Evolutionary conservation across 2,113 vertebrate species (phyloP).

Genomic region (Alouatta palliata): DNA sequence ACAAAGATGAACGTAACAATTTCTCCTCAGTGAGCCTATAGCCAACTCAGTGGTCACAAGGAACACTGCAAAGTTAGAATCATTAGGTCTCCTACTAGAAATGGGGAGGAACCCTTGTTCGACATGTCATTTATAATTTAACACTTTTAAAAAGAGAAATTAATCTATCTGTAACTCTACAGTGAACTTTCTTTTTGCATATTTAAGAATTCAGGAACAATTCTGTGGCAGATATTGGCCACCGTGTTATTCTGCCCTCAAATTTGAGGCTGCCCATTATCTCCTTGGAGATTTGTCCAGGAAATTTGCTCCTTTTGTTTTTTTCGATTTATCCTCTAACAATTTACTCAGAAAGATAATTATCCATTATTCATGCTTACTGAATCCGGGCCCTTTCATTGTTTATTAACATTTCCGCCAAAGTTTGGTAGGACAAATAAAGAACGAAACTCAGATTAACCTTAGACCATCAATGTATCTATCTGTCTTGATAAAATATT

Average conservation of each 20-base stretch:
- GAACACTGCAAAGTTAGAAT: neutral
- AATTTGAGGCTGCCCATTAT: neutral
- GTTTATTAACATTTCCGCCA: neutral
- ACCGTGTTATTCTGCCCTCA: neutral
- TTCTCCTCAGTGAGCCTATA: neutral
- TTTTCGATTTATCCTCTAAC: neutral
- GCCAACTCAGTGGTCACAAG: neutral
- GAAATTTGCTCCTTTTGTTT: neutral
- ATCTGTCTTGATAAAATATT: neutral
- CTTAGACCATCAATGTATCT: neutral
- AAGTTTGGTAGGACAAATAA: neutral
- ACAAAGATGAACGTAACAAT: neutral
- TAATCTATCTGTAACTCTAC: neutral
- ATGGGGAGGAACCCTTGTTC: neutral
- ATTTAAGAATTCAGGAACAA: neutral
- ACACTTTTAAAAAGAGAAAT: neutral
- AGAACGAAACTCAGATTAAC: neutral
- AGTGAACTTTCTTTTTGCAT: neutral
- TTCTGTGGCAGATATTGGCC: neutral
- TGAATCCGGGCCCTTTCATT: neutral
- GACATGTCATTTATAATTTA: neutral
- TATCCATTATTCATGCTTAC: neutral
- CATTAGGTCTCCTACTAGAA: neutral
- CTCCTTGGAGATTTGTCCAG: neutral
- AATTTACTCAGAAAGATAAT: neutral